These are phyloP conservation scores for Drepanosiphum platanoidis DNA, from an alignment of 2,888 invertebrate genomes.

Conservation along the genomic window DNA sequence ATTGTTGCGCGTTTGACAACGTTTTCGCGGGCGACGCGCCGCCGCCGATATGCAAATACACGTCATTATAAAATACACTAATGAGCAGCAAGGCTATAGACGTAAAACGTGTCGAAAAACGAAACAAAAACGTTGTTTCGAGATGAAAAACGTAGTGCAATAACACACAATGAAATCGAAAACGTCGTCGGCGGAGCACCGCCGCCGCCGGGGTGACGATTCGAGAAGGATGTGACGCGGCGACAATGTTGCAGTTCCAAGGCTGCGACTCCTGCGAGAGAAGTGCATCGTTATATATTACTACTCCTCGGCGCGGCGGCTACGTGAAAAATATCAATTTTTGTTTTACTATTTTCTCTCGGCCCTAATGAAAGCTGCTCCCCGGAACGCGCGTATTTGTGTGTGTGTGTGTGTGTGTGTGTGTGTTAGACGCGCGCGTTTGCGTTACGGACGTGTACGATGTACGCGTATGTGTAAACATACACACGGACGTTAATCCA, in stretches of 20 bases:
- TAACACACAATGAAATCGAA: slow-evolving; percentile 22
- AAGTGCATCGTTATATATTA: slow-evolving; percentile 13
- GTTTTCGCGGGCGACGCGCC: neutral
- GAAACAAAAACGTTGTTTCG: neutral
- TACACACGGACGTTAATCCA: neutral
- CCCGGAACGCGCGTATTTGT: neutral
- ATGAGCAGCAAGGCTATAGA: neutral
- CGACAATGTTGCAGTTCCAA: too few species aligned
- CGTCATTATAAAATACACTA: slow-evolving; percentile 5
- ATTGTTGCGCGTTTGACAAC: too few species aligned
- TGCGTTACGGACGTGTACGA: neutral
- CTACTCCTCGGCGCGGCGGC: neutral
- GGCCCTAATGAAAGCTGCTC: neutral
- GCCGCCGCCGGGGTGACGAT: too few species aligned
- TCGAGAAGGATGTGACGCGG: neutral
- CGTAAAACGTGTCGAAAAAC: neutral
- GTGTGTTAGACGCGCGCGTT: neutral
- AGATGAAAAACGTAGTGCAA: slow-evolving; percentile 22
- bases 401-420: neutral
- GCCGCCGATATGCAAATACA: slow-evolving; percentile 7
- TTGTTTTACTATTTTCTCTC: neutral
- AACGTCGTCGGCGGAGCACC: neutral
- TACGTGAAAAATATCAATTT: slow-evolving; percentile 23
- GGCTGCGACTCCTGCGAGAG: too few species aligned
- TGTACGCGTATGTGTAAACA: neutral